Percentiles rank a stretch among this genome's conserved stretches.
Evolutionary conservation across 2,113 vertebrate genomes (phyloP).

Genomic region (Colinus virginianus): DNA sequence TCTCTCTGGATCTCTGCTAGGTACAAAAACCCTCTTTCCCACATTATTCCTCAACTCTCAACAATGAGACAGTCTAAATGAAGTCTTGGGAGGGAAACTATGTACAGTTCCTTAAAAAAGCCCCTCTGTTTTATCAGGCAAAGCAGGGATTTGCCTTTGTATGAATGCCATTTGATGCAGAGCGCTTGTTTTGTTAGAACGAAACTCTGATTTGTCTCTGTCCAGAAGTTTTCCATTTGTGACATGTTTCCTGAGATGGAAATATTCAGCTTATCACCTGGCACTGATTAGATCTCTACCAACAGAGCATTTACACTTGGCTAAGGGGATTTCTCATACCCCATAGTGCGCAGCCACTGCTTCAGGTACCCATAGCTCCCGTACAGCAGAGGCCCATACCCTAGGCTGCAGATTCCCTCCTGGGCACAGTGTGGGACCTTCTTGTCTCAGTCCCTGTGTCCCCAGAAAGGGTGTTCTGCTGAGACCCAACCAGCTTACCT

Average conservation of each 20-base stretch:
- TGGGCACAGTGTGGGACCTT: neutral
- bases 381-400: neutral
- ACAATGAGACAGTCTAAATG: neutral
- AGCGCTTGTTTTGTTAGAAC: neutral
- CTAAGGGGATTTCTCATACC: neutral
- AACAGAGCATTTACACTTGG: neutral
- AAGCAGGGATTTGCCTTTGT: neutral
- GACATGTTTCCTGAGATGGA: neutral
- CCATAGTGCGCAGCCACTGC: neutral
- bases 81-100: neutral
- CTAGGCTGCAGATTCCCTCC: neutral
- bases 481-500: neutral
- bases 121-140: accelerated
- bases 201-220: neutral
- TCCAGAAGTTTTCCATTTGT: neutral
- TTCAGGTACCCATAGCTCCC: neutral
- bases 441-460: neutral
- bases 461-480: neutral
- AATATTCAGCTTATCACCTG: neutral
- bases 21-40: neutral
- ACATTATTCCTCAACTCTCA: neutral
- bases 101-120: neutral
- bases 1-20: neutral
- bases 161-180: neutral
- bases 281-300: neutral